phyloP scores from a whole-genome alignment of 2,113 vertebrate genomes.

The Numenius arquata region DNA sequence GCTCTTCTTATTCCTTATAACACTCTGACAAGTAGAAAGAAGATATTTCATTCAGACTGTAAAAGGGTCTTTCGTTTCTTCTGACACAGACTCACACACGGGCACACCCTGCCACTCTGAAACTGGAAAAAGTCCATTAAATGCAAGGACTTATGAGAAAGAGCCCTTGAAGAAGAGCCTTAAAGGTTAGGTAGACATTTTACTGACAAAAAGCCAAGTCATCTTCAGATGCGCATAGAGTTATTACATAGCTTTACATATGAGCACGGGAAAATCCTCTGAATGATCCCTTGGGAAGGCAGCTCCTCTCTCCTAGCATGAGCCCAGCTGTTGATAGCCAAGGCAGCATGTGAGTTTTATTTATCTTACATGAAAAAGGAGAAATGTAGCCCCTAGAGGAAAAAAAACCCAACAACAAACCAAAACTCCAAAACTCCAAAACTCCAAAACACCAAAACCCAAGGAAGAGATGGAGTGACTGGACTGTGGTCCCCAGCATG shows the following conservation, averaged over 20 bases:
- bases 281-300: not conserved
- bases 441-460: not conserved
- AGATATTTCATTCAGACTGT: not conserved
- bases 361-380: not conserved
- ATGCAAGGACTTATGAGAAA: not conserved
- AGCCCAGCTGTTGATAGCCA: not conserved
- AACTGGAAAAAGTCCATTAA: not conserved
- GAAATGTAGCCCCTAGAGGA: not conserved
- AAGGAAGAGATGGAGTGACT: not conserved
- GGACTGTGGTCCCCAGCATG: accelerated
- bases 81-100: not conserved
- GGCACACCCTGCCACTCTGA: not conserved
- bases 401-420: not conserved
- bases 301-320: not conserved
- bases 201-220: not conserved
- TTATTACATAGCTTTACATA: not conserved
- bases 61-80: not conserved
- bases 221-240: not conserved
- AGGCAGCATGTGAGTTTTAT: not conserved
- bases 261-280: not conserved
- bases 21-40: not conserved
- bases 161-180: not conserved
- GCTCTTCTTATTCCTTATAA: not conserved
- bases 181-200: not conserved
- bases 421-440: not conserved